Evolutionary conservation across 2,888 invertebrate genomes (phyloP), one percentile per base, ranked within the genome.

Genomic region (Coleophora flavipennella): DNA sequence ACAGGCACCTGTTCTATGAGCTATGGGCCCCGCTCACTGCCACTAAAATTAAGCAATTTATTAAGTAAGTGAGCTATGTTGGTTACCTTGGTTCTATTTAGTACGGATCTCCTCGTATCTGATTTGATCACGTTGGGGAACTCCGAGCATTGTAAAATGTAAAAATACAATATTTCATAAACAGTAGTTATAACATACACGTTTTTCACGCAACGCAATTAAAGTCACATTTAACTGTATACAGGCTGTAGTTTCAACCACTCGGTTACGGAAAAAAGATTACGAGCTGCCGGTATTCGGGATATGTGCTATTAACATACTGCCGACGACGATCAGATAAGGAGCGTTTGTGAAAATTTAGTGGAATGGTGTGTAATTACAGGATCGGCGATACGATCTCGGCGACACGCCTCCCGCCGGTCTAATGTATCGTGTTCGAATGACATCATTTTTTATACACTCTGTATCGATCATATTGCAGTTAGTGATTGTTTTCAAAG

Each of bases 241-340:
- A 51, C 48, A 45, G 48, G 44, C 29, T 50, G 50, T 41, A 20
- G 20, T 20, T 20, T 4, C 7, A 4, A 31, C 32, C 37, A 40
- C 44, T 44, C 42, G 33, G 8, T 13, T 14, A 27, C 26, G 38
- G 33, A 33, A 69, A 69, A 68, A 69, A 60, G 56, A 55, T 63
- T 65, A 67, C 66, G 53, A 59, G 58, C 53, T 59, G 59, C 59
- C 58, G 68, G 68, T 57, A 67, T 73, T 75, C 61, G 52, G 67
- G 62, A 74, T 74, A 72, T 72, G 70, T 62, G 71, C 67, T 66
- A 77, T 77, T 77, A 78, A 72, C 75, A 75, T 75, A 74, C 74
- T 63, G 60, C 53, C 58, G 59, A 55, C 64, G 59, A 52, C 55
- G 66, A 79, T 79, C 78, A 53, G 78, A 79, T 79, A 78, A 67